Evolutionary conservation across 2,113 vertebrate species (phyloP).

Genomic region (Corythornis vintsioides): DNA sequence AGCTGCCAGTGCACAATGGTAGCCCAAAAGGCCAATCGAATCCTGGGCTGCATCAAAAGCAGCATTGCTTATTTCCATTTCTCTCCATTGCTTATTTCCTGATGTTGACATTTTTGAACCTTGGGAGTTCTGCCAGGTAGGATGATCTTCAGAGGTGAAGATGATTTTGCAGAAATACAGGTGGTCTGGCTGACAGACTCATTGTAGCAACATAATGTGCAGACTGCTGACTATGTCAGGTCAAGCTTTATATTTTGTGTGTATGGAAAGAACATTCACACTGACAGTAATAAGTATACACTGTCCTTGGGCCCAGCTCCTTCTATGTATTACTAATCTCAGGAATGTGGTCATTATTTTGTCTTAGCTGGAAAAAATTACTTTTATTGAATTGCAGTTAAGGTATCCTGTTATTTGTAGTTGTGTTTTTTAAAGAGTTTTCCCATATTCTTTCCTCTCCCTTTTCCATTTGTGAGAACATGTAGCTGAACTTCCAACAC

Average conservation of each 20-base stretch:
- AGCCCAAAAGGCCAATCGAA: no score
- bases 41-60: no score
- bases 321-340: slow-evolving; percentile 16
- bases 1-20: no score
- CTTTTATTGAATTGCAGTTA: slow-evolving; percentile 46
- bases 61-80: background rate
- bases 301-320: slow-evolving; percentile 12
- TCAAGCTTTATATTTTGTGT: background rate
- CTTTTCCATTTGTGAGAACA: background rate
- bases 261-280: slow-evolving; percentile 4
- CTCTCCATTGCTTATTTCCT: background rate
- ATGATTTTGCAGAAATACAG: background rate
- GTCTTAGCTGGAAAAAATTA: slow-evolving; percentile 48
- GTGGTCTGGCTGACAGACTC: background rate
- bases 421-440: background rate
- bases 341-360: slow-evolving; percentile 53
- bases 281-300: background rate
- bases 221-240: background rate
- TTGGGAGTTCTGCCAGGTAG: background rate
- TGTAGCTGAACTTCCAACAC: background rate
- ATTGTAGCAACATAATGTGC: background rate
- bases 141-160: background rate
- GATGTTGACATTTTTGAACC: background rate
- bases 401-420: background rate
- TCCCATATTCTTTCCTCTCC: background rate